A percentile compares a stretch with the other conserved stretches of the same genome.
These are phyloP conservation scores for Teinopalpus imperialis DNA, from an alignment of 2,888 invertebrate species.

Conservation along the genomic window DNA sequence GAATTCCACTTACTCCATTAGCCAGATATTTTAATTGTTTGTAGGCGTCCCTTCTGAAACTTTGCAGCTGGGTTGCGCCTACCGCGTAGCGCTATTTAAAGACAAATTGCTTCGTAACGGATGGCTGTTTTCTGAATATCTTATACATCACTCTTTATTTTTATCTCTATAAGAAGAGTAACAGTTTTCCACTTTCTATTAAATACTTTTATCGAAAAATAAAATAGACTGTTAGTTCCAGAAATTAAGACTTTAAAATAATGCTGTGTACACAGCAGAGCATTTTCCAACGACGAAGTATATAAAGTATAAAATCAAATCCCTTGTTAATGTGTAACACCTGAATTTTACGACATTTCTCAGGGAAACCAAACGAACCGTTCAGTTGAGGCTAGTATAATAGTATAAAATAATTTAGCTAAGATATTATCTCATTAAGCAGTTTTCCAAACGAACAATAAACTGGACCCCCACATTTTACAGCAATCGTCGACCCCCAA, in stretches of 20 bases:
- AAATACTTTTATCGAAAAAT: too few species aligned
- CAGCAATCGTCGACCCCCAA: slow-evolving; percentile 62
- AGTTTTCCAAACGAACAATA: slow-evolving; percentile 59
- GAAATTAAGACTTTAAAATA: slow-evolving; percentile 23
- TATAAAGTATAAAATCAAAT: too few species aligned
- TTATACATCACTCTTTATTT: slow-evolving; percentile 26
- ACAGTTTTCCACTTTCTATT: too few species aligned
- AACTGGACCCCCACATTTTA: slow-evolving; percentile 64
- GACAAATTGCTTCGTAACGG: slow-evolving; percentile 74
- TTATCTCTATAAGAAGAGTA: not conserved
- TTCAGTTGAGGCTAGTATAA: too few species aligned
- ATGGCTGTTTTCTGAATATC: slow-evolving; percentile 52
- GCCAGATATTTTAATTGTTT: slow-evolving; percentile 80
- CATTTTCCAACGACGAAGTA: too few species aligned
- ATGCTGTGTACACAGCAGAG: too few species aligned
- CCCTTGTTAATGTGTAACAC: too few species aligned
- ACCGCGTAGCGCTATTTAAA: slow-evolving; percentile 72
- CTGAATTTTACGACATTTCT: too few species aligned
- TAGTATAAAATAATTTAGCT: too few species aligned
- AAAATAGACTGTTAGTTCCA: not conserved
- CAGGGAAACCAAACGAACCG: too few species aligned
- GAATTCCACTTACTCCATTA: slow-evolving; percentile 75
- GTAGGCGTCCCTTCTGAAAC: slow-evolving; percentile 60
- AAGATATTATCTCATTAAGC: slow-evolving; percentile 49
- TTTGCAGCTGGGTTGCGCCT: slow-evolving; percentile 70